Percentiles rank a stretch among this genome's conserved stretches.
Evolutionary conservation across 2,113 vertebrate genomes (phyloP).

Genomic region (Elephas maximus): DNA sequence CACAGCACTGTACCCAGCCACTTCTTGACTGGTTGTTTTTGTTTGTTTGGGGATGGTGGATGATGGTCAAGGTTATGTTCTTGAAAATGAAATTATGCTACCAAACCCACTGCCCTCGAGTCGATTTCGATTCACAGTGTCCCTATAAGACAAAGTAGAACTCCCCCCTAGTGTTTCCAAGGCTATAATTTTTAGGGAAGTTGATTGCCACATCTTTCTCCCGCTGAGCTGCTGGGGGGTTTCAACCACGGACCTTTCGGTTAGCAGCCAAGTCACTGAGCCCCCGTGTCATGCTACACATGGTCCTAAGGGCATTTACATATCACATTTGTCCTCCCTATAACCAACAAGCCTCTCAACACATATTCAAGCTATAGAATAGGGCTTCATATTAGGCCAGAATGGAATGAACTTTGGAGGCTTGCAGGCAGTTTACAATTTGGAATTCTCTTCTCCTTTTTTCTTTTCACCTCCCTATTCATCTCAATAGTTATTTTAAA

Average conservation of each 20-base stretch:
- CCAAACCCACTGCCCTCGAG: too few species aligned
- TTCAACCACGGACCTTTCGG: too few species aligned
- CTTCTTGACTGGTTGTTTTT: background rate
- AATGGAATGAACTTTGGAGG: background rate
- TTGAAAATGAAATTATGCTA: background rate
- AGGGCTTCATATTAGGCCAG: background rate
- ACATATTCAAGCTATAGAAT: background rate
- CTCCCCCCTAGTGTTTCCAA: too few species aligned
- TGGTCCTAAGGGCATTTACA: accelerated
- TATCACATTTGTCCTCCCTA: background rate
- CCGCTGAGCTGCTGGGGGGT: too few species aligned
- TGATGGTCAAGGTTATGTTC: background rate
- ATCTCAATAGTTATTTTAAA: background rate
- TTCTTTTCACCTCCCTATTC: background rate
- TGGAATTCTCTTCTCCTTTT: background rate
- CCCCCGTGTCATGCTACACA: background rate
- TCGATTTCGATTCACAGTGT: too few species aligned
- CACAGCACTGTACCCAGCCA: background rate
- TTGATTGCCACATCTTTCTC: too few species aligned
- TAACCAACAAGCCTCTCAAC: background rate
- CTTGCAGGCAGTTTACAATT: background rate
- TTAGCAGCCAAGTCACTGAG: background rate
- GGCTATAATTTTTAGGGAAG: too few species aligned
- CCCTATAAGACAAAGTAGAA: too few species aligned
- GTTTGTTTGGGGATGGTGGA: too few species aligned